phyloP scores from a whole-genome alignment of 2,888 invertebrate species.

The Cyclophora albipunctata region DNA sequence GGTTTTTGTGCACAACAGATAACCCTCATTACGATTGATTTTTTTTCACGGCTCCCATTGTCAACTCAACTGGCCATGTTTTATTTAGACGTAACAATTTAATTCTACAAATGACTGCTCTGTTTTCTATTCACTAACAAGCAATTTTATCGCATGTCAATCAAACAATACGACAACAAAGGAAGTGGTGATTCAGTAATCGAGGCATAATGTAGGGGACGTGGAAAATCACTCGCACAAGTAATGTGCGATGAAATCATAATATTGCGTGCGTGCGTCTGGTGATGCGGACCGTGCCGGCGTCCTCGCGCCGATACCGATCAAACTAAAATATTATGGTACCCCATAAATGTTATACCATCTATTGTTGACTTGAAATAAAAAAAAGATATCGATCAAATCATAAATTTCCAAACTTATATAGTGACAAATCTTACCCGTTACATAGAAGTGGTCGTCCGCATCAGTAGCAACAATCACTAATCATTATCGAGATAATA shows the following conservation, averaged over 20 bases:
- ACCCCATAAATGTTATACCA: slow-evolving; percentile 4
- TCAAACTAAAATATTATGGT: slow-evolving; percentile 23
- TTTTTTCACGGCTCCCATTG: no score
- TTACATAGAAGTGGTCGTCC: slow-evolving; percentile 27
- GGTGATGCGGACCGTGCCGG: slow-evolving; percentile 18
- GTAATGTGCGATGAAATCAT: slow-evolving; percentile 30
- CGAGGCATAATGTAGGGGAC: slow-evolving; percentile 16
- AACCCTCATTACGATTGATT: no score
- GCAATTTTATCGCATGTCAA: slow-evolving; percentile 7
- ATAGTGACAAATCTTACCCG: slow-evolving; percentile 31
- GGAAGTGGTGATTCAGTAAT: slow-evolving; percentile 36
- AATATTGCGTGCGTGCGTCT: slow-evolving; percentile 36
- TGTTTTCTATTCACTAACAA: background rate
- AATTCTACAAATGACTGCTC: no score
- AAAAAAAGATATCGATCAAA: slow-evolving; percentile 6
- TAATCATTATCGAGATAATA: slow-evolving; percentile 20
- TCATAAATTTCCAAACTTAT: slow-evolving; percentile 1
- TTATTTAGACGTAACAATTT: no score
- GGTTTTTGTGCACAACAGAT: background rate
- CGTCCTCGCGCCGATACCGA: slow-evolving; percentile 20
- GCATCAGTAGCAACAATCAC: slow-evolving; percentile 20
- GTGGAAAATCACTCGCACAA: slow-evolving; percentile 38
- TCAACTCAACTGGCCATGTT: no score
- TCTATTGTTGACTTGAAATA: background rate
- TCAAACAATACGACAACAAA: slow-evolving; percentile 21